phyloP scores from a whole-genome alignment of 2,797 vertebrate species.

The Lacerta bilineata region DNA sequence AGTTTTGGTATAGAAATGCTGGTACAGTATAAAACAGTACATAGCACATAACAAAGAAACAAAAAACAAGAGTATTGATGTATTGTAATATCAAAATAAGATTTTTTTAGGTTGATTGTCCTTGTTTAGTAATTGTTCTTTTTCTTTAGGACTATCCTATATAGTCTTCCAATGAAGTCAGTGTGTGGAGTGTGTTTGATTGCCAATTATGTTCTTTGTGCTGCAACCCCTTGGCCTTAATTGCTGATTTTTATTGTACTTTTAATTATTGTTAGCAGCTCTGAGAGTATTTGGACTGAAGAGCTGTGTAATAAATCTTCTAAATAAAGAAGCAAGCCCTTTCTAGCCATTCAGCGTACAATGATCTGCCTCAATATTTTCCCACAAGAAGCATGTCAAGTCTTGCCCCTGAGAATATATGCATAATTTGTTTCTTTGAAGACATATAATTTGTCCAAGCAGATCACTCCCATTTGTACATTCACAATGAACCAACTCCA shows the following conservation, averaged over 20 bases:
- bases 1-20: too few species aligned
- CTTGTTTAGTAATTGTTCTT: too few species aligned
- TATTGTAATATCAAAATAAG: too few species aligned
- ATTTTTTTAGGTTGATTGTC: too few species aligned
- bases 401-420: background rate
- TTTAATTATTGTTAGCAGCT: conserved; percentile 7
- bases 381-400: background rate
- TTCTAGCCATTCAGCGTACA: background rate
- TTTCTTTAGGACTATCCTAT: too few species aligned
- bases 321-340: background rate
- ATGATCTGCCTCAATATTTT: background rate
- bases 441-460: background rate
- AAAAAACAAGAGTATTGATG: too few species aligned
- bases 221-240: background rate
- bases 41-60: too few species aligned
- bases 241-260: background rate
- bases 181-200: too few species aligned
- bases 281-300: background rate
- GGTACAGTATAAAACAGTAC: too few species aligned
- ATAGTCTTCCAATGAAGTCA: too few species aligned
- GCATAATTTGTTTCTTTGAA: background rate
- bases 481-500: background rate
- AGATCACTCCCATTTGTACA: conserved; percentile 16
- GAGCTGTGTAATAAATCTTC: background rate
- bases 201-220: too few species aligned